Evolutionary conservation across 2,797 vertebrate species (phyloP), one percentile per base, ranked within the genome.

Genomic region (Typhlichthys eigenmanni): DNA sequence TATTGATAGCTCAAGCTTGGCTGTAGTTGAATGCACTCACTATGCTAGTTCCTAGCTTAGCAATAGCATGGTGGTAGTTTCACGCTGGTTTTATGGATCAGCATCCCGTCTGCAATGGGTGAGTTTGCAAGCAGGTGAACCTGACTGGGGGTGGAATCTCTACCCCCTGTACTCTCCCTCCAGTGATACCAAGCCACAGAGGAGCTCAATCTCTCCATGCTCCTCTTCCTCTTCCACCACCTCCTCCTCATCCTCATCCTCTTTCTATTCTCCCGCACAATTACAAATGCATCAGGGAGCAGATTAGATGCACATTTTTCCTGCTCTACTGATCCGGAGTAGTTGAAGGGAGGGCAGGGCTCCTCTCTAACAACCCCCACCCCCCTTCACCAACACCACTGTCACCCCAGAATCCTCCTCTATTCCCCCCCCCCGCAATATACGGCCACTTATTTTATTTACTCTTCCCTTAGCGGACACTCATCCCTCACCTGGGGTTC

Each of bases 211-310:
- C 50, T 51, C n/a, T 51, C 50, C 17, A 12, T 49, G 12, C 65
- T 56, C 72, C 68, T 64, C 59, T 58, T 43, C 56, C 13, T 14
- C 52, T 63, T 56, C 70, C 61, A 13, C 16, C 43, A 68, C 53
- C 51, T 58, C 48, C 47, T 47, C 60, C 70, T 65, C 66, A 14
- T 52, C 71, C 72, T 24, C 24, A 9, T 46, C 8, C 24, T n/a
- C 67, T 38, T 64, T 62, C 65, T 57, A 62, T 76, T 68, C 79
- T 77, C 72, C 53, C 56, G 54, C 85, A 83, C 85, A 92, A 91
- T 92, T 92, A 92, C 91, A 89, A 90, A 89, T 91, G 87, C 88
- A 91, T 89, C 89, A 89, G 85, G 85, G 79, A 85, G 79, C 68
- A 79, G 86, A 91, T 91, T 90, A 88, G 84, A 91, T 74, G 82